Conservation (phyloP, 2,113 vertebrate species). For the Mustelus asterias region DNA sequence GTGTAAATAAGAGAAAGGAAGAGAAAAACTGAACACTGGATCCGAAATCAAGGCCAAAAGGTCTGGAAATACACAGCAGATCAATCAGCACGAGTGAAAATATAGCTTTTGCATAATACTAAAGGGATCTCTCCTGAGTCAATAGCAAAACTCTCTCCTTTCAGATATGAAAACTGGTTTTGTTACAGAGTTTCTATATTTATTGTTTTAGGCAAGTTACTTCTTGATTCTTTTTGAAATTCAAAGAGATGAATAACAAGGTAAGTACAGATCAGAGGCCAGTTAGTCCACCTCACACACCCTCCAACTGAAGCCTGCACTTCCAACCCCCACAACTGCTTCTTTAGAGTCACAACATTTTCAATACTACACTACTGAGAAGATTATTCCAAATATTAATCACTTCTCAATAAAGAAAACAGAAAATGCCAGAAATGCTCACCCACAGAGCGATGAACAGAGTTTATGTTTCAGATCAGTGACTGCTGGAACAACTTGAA, state of each 20-base stretch:
- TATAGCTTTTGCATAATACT: neutral
- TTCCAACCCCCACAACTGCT: neutral
- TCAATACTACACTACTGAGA: neutral
- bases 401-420: neutral
- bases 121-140: neutral
- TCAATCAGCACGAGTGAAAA: neutral
- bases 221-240: neutral
- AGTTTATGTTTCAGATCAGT: no score
- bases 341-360: neutral
- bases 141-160: neutral
- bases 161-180: neutral
- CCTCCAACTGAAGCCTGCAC: neutral
- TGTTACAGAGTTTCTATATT: neutral
- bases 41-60: no score
- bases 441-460: no score
- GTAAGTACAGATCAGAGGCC: neutral
- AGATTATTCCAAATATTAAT: neutral
- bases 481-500: neutral
- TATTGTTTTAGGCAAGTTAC: neutral
- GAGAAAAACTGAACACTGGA: no score
- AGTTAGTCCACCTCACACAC: neutral
- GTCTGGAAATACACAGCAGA: no score
- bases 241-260: neutral
- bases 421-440: no score
- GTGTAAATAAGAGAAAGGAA: no score